These are phyloP conservation scores for Chymomyza amoena DNA, from an alignment of 2,888 invertebrate species.

Conservation along the genomic window DNA sequence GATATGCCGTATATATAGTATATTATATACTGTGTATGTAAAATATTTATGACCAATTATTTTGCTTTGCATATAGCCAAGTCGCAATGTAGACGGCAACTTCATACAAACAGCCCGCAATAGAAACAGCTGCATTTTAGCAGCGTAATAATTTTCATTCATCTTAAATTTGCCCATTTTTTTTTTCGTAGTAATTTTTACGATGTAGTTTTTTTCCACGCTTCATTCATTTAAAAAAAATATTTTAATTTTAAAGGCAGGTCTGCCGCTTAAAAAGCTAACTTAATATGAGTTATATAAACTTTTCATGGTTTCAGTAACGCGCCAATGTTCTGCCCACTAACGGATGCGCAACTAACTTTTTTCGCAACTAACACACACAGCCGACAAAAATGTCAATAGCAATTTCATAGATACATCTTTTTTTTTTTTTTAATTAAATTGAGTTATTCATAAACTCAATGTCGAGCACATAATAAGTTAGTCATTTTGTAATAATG, in stretches of 20 bases:
- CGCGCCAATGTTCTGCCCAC: slow-evolving; percentile 54
- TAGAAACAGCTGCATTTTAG: slow-evolving; percentile 19
- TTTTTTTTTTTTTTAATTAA: background rate
- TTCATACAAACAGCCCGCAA: slow-evolving; percentile 28
- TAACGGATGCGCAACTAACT: slow-evolving; percentile 47
- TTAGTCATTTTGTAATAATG: too few species aligned
- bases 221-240: slow-evolving; percentile 50
- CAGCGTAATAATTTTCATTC: slow-evolving; percentile 20
- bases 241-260: too few species aligned
- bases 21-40: too few species aligned
- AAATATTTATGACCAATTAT: slow-evolving; percentile 30
- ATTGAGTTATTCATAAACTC: too few species aligned
- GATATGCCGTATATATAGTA: too few species aligned
- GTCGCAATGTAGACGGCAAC: background rate
- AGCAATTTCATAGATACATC: too few species aligned
- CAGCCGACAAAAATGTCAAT: too few species aligned
- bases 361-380: too few species aligned
- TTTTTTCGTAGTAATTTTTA: slow-evolving; percentile 10
- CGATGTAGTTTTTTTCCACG: slow-evolving; percentile 23
- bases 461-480: too few species aligned
- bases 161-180: slow-evolving; percentile 17
- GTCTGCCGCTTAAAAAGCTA: slow-evolving; percentile 44
- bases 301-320: slow-evolving; percentile 64
- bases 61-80: slow-evolving; percentile 20
- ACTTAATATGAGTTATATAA: slow-evolving; percentile 70